Conservation (phyloP, 1,140 invertebrate genomes). For the Hycleus cichorii region DNA sequence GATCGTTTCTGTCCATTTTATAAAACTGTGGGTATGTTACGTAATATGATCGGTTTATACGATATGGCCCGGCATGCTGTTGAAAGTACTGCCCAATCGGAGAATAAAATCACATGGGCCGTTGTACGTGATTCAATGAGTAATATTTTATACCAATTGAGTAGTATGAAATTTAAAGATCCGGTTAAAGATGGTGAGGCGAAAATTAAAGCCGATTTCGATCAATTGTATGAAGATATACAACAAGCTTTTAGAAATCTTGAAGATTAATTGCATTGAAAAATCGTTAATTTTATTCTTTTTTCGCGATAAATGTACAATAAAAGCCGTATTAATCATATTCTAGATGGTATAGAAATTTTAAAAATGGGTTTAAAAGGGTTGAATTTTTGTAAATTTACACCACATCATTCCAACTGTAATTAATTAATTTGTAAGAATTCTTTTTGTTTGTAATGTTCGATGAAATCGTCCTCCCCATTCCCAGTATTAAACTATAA, state of each 20-base stretch:
- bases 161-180: slow-evolving; percentile 99
- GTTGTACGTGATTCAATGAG: slow-evolving; percentile 96
- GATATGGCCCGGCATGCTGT: slow-evolving; percentile 96
- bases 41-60: slow-evolving; percentile 98
- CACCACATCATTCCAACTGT: neutral
- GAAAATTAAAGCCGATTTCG: slow-evolving; percentile 95
- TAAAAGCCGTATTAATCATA: no score
- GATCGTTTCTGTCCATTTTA: slow-evolving; percentile 97
- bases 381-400: neutral
- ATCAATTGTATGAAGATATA: slow-evolving; percentile 91
- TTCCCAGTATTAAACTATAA: neutral
- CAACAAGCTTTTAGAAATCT: slow-evolving; percentile 96
- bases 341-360: neutral
- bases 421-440: neutral
- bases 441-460: neutral
- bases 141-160: slow-evolving; percentile 93
- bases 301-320: no score
- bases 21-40: slow-evolving; percentile 98
- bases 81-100: slow-evolving; percentile 95
- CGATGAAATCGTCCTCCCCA: neutral
- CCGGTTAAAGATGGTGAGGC: slow-evolving; percentile 95
- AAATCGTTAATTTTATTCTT: neutral
- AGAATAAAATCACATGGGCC: slow-evolving; percentile 99
- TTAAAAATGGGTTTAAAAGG: neutral
- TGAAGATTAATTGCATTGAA: slow-evolving; percentile 75